phyloP scores from a whole-genome alignment of 2,113 vertebrate species.

The Brachypteracias leptosomus region DNA sequence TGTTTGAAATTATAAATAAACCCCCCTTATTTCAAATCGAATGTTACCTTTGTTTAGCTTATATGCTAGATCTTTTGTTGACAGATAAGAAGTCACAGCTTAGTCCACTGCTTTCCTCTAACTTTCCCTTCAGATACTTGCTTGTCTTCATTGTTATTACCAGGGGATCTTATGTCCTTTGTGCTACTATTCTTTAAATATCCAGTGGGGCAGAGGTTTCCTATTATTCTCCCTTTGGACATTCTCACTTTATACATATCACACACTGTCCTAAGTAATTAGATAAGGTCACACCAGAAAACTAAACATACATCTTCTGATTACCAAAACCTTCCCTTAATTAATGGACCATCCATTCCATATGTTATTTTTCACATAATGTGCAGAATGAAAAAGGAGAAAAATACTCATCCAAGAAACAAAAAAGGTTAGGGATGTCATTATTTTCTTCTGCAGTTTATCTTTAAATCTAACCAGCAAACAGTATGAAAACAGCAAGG shows the following conservation, averaged over 20 bases:
- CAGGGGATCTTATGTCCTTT: not conserved
- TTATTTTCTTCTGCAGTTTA: not conserved
- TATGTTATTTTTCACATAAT: not conserved
- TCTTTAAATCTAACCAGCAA: not conserved
- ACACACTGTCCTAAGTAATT: not conserved
- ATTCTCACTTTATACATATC: not conserved
- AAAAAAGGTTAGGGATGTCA: not conserved
- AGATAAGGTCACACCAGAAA: not conserved
- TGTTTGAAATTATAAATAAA: not conserved
- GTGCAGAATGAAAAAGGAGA: not conserved
- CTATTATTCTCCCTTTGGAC: not conserved
- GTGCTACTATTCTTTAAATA: not conserved
- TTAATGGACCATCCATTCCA: not conserved
- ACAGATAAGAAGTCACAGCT: not conserved
- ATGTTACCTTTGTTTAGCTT: not conserved
- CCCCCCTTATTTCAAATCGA: not conserved
- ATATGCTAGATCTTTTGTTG: not conserved
- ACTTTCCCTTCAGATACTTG: not conserved
- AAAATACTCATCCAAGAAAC: not conserved
- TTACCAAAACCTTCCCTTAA: not conserved
- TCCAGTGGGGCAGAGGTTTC: not conserved
- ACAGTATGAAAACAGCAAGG: not conserved
- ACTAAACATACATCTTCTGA: not conserved
- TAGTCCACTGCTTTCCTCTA: not conserved
- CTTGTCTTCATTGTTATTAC: not conserved